Conservation (phyloP, 2,797 vertebrate species). For the Peromyscus melanophrys region DNA sequence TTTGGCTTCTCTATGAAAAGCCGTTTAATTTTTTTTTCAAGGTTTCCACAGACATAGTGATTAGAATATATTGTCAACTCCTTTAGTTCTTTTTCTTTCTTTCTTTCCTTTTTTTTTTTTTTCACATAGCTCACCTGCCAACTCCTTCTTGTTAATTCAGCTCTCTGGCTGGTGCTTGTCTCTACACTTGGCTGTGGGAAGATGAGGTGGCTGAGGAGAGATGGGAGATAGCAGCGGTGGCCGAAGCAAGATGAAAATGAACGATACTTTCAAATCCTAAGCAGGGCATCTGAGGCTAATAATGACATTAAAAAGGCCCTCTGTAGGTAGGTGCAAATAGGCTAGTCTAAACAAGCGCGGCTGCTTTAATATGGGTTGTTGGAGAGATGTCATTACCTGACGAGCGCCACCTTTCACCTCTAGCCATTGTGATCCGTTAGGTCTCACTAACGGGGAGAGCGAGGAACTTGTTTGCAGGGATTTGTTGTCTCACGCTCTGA, state of each 20-base stretch:
- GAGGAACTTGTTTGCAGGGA: slow-evolving; percentile 95
- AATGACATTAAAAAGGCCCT: slow-evolving; percentile 94
- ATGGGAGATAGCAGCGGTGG: slow-evolving; percentile 88
- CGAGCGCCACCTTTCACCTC: slow-evolving; percentile 92
- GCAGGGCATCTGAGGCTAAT: slow-evolving; percentile 91
- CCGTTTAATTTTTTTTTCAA: slow-evolving; percentile 82
- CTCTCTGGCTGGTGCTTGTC: slow-evolving; percentile 86
- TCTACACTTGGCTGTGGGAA: slow-evolving; percentile 88
- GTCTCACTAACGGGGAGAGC: slow-evolving; percentile 93
- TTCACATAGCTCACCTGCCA: slow-evolving; percentile 92
- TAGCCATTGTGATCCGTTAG: slow-evolving; percentile 92
- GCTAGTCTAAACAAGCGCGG: slow-evolving; percentile 92
- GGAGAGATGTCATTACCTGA: slow-evolving; percentile 92
- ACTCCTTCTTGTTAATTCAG: slow-evolving; percentile 91
- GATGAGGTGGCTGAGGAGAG: slow-evolving; percentile 88
- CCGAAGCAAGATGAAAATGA: slow-evolving; percentile 91
- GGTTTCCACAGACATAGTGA: slow-evolving; percentile 90
- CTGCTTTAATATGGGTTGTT: slow-evolving; percentile 90
- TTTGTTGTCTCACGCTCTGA: slow-evolving; percentile 95
- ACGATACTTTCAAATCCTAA: slow-evolving; percentile 91
- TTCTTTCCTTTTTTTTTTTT: slow-evolving; percentile 54
- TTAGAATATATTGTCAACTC: slow-evolving; percentile 93
- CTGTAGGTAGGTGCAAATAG: slow-evolving; percentile 94
- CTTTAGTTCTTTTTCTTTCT: slow-evolving; percentile 61
- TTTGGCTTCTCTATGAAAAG: slow-evolving; percentile 86